Conservation (phyloP, 37 sponge, comb jelly and placozoan genomes). For the Ephydatia muelleri region DNA sequence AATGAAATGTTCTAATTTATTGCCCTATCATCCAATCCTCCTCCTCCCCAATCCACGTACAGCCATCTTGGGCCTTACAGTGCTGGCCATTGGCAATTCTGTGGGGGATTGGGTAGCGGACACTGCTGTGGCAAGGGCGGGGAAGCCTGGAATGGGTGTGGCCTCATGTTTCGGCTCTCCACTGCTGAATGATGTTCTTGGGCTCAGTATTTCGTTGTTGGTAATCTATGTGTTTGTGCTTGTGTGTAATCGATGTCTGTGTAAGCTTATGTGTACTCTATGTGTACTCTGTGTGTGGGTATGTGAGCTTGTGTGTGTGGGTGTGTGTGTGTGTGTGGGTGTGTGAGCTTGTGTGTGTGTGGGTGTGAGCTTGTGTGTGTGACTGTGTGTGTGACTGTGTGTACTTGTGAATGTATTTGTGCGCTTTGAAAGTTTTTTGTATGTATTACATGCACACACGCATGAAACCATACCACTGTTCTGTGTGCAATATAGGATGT, state of each 20-base stretch:
- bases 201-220: conserved; percentile 83
- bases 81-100: conserved; percentile 91
- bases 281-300: too few relatives aligned
- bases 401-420: too few relatives aligned
- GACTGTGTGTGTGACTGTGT: not conserved
- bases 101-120: conserved; percentile 93
- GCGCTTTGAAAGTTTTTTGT: not conserved
- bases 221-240: conserved; percentile 32
- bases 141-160: conserved; percentile 88
- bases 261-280: not conserved
- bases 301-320: too few relatives aligned
- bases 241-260: not conserved
- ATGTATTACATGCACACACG: not conserved
- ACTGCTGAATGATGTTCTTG: conserved; percentile 89
- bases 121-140: conserved; percentile 84
- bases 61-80: conserved; percentile 90
- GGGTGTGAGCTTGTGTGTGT: too few relatives aligned
- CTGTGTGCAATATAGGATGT: too few relatives aligned
- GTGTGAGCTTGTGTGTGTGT: too few relatives aligned
- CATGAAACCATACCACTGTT: too few relatives aligned
- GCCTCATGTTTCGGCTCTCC: conserved; percentile 93
- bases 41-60: not conserved
- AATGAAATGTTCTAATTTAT: not conserved
- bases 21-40: not conserved
- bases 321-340: too few relatives aligned